Conservation (phyloP, 1,140 invertebrate genomes). For the Nymphalis io region DNA sequence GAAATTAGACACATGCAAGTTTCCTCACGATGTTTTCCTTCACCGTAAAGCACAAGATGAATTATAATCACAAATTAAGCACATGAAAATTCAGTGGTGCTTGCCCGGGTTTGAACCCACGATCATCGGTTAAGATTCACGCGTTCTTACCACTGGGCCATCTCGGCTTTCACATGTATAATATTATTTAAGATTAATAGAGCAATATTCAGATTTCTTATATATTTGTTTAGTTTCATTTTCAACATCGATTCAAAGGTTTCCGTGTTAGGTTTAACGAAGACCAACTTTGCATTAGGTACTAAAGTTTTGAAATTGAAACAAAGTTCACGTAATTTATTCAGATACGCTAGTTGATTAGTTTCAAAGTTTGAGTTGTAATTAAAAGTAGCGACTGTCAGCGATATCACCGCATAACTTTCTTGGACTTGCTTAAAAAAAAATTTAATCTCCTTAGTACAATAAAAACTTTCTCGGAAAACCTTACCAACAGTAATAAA, state of each 20-base stretch:
- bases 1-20: too few relatives aligned
- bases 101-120: too few relatives aligned
- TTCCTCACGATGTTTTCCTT: too few relatives aligned
- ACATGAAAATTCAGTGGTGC: too few relatives aligned
- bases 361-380: conserved; percentile 13
- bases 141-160: too few relatives aligned
- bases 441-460: background rate
- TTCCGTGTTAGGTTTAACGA: background rate
- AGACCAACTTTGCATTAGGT: background rate
- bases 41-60: too few relatives aligned
- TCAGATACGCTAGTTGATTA: conserved; percentile 19
- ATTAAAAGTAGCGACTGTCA: conserved; percentile 2
- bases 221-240: too few relatives aligned
- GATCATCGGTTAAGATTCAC: too few relatives aligned
- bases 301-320: background rate
- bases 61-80: too few relatives aligned
- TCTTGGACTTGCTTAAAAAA: conserved; percentile 1
- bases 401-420: conserved; percentile 6
- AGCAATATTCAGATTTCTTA: too few relatives aligned
- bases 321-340: conserved; percentile 2
- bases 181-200: too few relatives aligned
- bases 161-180: too few relatives aligned
- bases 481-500: background rate
- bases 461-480: conserved; percentile 17
- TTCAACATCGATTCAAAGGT: background rate